A percentile compares a stretch with the other conserved stretches of the same genome.
phyloP scores from a whole-genome alignment of 2,888 invertebrate species.

The Cephus pygmeus region DNA sequence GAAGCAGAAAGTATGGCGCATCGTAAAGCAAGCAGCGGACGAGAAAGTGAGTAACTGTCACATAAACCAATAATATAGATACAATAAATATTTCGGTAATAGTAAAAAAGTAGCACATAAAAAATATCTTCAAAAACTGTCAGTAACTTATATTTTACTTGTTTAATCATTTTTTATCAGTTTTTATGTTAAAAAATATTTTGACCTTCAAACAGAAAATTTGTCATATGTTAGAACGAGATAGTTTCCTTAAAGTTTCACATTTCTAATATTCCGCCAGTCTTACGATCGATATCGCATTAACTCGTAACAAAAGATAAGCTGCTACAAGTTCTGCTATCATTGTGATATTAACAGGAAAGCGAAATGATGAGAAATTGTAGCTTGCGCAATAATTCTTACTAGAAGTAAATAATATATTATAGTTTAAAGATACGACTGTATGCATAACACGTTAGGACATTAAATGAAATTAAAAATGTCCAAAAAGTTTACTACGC shows the following conservation, averaged over 20 bases:
- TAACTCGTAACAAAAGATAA: slow-evolving; percentile 45
- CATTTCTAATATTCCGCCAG: slow-evolving; percentile 34
- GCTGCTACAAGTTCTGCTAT: slow-evolving; percentile 20
- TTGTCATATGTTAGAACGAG: not conserved
- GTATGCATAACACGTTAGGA: not conserved
- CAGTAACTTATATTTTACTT: not conserved
- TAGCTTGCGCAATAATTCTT: slow-evolving; percentile 11
- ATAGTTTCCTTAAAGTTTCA: not conserved
- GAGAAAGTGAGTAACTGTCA: slow-evolving; percentile 51
- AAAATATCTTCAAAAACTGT: not conserved
- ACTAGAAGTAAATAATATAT: no score
- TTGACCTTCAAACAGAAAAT: not conserved
- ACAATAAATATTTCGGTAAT: not conserved
- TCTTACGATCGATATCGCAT: slow-evolving; percentile 45
- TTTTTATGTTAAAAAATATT: not conserved
- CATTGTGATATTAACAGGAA: not conserved
- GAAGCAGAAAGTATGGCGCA: slow-evolving; percentile 54
- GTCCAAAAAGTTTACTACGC: not conserved
- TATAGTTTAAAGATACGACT: no score
- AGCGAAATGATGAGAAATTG: slow-evolving; percentile 1
- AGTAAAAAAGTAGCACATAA: not conserved
- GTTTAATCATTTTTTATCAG: not conserved
- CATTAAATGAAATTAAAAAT: not conserved
- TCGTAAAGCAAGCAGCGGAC: slow-evolving; percentile 43
- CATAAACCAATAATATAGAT: not conserved